Conservation (phyloP, 2,113 vertebrate genomes). For the Eudyptes chrysolophus region DNA sequence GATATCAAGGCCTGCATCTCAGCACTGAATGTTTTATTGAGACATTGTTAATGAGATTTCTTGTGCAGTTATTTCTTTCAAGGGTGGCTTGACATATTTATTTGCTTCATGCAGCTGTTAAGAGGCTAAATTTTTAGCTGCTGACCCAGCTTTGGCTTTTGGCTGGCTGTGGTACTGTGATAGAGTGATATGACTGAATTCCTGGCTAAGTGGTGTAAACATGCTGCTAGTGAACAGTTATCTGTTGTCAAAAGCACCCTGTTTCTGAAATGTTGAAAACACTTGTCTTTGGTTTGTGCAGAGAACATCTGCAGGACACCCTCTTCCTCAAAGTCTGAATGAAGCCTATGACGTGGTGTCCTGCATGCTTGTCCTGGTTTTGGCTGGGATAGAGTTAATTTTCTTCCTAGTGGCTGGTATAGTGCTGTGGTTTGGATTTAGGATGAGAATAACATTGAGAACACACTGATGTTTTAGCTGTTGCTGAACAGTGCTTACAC, state of each 20-base stretch:
- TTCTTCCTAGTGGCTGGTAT: neutral
- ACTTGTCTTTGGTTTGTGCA: neutral
- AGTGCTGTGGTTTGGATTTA: neutral
- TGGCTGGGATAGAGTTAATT: neutral
- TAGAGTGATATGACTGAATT: neutral
- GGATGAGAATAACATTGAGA: neutral
- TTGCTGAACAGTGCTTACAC: neutral
- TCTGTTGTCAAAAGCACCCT: neutral
- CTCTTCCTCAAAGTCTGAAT: neutral
- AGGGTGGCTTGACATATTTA: neutral
- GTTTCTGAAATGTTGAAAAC: neutral
- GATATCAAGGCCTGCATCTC: neutral
- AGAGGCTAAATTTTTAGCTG: neutral
- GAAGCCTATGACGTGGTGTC: neutral
- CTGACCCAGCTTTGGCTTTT: neutral
- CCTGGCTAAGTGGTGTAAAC: neutral
- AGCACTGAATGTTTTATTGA: neutral
- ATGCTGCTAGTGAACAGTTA: neutral
- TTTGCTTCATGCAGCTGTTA: neutral
- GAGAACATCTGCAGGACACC: neutral
- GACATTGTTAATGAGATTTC: neutral
- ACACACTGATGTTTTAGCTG: neutral
- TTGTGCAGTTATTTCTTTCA: neutral
- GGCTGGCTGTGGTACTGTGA: neutral
- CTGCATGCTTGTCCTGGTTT: neutral